Evolutionary conservation across 1,140 invertebrate genomes (phyloP).

Genomic region (Bombus cullumanus): DNA sequence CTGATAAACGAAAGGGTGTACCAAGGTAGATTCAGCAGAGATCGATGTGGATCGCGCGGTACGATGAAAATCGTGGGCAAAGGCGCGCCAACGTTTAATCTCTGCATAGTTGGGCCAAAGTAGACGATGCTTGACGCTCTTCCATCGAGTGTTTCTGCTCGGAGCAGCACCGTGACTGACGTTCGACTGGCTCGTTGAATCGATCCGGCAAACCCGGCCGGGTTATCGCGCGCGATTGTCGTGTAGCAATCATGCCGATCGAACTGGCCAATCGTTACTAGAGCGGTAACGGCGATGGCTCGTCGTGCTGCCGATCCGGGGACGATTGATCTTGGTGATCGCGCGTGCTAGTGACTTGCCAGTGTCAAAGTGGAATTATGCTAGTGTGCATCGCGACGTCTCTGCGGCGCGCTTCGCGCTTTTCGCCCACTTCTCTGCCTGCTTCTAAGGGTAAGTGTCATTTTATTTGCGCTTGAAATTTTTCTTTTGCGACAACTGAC

Average conservation of each 20-base stretch:
- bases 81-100: slow-evolving; percentile 43
- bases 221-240: slow-evolving; percentile 1
- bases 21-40: background rate
- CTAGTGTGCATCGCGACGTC: slow-evolving; percentile 10
- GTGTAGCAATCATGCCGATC: slow-evolving; percentile 35
- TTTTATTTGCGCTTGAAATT: background rate
- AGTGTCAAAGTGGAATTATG: slow-evolving; percentile 48
- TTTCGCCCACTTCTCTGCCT: background rate
- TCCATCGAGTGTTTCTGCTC: slow-evolving; percentile 13
- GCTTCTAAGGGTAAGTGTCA: slow-evolving; percentile 22
- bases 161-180: background rate
- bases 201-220: slow-evolving; percentile 1
- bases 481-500: background rate
- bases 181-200: slow-evolving; percentile 20
- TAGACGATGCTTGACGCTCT: slow-evolving; percentile 33
- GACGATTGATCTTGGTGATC: slow-evolving; percentile 48
- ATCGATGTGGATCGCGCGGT: background rate
- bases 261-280: slow-evolving; percentile 34
- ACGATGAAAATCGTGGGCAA: slow-evolving; percentile 41
- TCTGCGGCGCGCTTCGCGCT: too few species aligned
- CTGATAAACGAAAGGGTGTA: slow-evolving; percentile 14
- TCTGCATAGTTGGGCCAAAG: background rate
- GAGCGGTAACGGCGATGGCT: slow-evolving; percentile 45
- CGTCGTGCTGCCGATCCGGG: slow-evolving; percentile 20
- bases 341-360: slow-evolving; percentile 57